phyloP scores from a whole-genome alignment of 1,140 invertebrate species.

The Phymorhynchus buccinoides region DNA sequence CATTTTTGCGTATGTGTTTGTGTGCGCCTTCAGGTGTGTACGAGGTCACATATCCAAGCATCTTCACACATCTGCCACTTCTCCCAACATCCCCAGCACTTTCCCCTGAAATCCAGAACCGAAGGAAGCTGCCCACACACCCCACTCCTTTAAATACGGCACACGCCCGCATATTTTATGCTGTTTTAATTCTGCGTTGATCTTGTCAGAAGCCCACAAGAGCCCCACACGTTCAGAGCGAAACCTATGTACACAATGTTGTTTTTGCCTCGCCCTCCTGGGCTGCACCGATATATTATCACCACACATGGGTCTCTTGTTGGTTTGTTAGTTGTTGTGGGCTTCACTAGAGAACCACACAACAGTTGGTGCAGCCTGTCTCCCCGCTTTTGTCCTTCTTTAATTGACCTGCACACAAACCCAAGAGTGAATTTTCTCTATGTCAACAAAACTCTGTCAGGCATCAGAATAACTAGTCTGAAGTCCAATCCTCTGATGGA shows the following conservation, averaged over 20 bases:
- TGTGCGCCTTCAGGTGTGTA: not conserved
- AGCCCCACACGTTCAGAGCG: not conserved
- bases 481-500: too few species aligned
- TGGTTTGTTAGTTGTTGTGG: not conserved
- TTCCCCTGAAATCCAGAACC: not conserved
- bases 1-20: not conserved
- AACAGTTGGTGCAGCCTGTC: conserved; percentile 70
- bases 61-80: not conserved
- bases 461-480: too few species aligned
- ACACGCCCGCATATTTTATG: not conserved
- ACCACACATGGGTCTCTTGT: not conserved
- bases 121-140: not conserved
- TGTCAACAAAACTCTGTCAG: too few species aligned
- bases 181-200: not conserved
- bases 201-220: not conserved
- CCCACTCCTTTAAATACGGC: not conserved
- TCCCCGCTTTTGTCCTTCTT: conserved; percentile 73
- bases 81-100: not conserved
- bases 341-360: conserved; percentile 64
- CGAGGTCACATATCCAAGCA: not conserved
- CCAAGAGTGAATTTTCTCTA: conserved; percentile 7
- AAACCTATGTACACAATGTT: conserved; percentile 17
- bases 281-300: not conserved
- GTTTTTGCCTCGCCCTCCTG: not conserved
- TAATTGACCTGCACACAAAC: conserved; percentile 66